Base-by-base conservation (phyloP, 2,113 vertebrate species). In the Pitta sordida region DNA sequence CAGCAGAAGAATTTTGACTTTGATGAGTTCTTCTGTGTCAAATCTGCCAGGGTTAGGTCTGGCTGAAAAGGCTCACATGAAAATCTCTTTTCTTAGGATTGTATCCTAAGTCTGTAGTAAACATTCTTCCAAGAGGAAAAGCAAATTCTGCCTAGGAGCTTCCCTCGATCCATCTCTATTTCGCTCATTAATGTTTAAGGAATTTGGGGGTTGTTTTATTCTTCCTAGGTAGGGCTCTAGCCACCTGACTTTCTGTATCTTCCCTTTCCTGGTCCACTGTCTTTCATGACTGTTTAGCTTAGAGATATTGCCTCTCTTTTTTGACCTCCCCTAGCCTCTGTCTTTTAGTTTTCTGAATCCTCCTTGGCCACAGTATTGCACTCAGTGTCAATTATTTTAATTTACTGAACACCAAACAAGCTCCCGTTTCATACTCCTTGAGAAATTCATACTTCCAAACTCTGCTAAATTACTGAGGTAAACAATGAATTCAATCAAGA, bases 401-500 rank as follows among this genome's bases (percentile, higher is more conserved):
- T 91, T 96, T 91, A 78, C 46, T 46, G 76, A 96, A 85, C 15
- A 59, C 41, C 67, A 91, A 95, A 95, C n/a, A 87, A 85, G 23
- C 76, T 51, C 41, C 39, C 34, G 37, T 86, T 93, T 91, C 63
- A 63, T 65, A 43, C 90, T 75, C 59, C 91, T 58, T 60, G 34
- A 67, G 91, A 96, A 81, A 83, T 69, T 56, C 70, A 62, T 41
- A 89, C 43, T 52, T 95, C 30, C 68, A 88, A 53, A 81, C 82
- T 94, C 78, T 70, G 86, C 59, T 75, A 77, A 62, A 71, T 86
- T 83, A 86, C 49, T 91, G 83, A 96, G 80, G 86, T 91, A 95
- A 86, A 96, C 43, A 89, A 93, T 71, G 37, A 89, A 94, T 96
- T 94, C 80, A 90, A 81, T 95, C 96, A 95, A 85, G 93, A 91